These are phyloP conservation scores for Stenchaetothrips biformis DNA, from an alignment of 2,888 invertebrate species.

Conservation along the genomic window DNA sequence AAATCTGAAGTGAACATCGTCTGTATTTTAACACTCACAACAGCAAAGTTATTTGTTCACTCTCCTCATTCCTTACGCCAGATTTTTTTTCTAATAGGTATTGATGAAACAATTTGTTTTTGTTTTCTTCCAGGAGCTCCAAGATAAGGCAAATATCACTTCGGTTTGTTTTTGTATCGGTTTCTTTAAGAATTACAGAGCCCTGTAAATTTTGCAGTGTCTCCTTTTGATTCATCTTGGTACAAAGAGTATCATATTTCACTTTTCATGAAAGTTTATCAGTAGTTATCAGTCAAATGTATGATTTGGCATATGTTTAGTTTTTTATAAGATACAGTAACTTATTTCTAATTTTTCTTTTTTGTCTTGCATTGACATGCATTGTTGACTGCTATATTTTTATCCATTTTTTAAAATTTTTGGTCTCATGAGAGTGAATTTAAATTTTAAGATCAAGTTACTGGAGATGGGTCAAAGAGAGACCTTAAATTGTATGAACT, in stretches of 20 bases:
- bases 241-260: not conserved
- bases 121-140: constrained; percentile 17
- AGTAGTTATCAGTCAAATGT: no score
- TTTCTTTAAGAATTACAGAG: constrained; percentile 12
- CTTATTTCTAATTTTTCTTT: no score
- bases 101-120: constrained; percentile 20
- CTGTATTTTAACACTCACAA: not conserved
- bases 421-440: no score
- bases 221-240: constrained; percentile 11
- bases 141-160: constrained; percentile 22
- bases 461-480: constrained; percentile 9
- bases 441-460: not conserved
- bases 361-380: no score
- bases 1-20: not conserved
- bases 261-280: no score
- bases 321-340: no score
- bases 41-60: not conserved
- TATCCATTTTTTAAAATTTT: no score
- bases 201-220: constrained; percentile 20
- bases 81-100: not conserved
- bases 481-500: constrained; percentile 12
- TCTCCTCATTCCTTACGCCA: not conserved
- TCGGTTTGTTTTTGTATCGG: constrained; percentile 19
- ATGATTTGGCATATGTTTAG: no score
- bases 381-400: no score